Percentiles rank a stretch among this genome's conserved stretches.
phyloP scores from a whole-genome alignment of 2,113 vertebrate species.

The Pseudopodoces humilis region DNA sequence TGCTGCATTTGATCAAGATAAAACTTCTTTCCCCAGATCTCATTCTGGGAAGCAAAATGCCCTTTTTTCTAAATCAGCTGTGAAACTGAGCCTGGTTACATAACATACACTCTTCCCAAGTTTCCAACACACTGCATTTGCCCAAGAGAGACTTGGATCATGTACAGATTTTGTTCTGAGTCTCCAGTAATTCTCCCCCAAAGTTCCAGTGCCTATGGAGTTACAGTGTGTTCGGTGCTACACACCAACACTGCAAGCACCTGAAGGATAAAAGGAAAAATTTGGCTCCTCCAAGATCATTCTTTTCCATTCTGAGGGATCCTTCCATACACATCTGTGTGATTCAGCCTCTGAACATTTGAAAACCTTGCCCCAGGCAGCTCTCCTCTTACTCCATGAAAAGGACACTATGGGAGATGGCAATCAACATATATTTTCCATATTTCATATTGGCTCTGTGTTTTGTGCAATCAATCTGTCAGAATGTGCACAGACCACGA shows the following conservation, averaged over 20 bases:
- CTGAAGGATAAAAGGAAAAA: not conserved
- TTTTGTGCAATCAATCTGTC: not conserved
- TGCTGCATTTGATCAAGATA: constrained; percentile 31
- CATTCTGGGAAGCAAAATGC: constrained; percentile 42
- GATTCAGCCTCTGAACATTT: not conserved
- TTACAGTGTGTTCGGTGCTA: not conserved
- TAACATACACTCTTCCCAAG: constrained; percentile 16
- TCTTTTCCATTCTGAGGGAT: not conserved
- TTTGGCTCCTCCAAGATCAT: not conserved
- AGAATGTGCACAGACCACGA: not conserved
- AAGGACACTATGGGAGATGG: not conserved
- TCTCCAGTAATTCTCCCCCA: not conserved
- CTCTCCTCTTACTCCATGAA: not conserved
- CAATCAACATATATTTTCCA: not conserved
- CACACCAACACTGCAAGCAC: not conserved
- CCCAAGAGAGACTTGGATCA: constrained; percentile 11
- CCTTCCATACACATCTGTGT: not conserved
- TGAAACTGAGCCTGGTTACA: constrained; percentile 34
- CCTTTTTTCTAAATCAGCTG: constrained; percentile 3
- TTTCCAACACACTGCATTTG: not conserved
- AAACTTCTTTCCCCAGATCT: constrained; percentile 30
- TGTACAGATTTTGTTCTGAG: not conserved
- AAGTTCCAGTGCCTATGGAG: not conserved
- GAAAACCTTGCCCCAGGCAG: not conserved
- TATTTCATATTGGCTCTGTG: not conserved